Evolutionary conservation across 1,140 invertebrate species (phyloP), one percentile per base, ranked within the genome.

Genomic region (Panagrolaimus sp.): DNA sequence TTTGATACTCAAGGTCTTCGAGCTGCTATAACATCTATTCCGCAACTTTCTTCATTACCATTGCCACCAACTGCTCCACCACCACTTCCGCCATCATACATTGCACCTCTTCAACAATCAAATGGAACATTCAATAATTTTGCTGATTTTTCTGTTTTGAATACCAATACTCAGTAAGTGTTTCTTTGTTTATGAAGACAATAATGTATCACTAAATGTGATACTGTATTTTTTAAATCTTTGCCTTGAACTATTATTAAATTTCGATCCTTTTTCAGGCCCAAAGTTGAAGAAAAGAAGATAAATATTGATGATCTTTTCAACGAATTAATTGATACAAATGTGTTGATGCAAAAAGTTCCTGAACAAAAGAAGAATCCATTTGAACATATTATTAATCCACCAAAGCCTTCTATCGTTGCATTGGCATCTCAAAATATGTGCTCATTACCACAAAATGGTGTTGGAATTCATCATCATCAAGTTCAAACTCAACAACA

Each of bases 271-370:
- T 12, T 66, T 47, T 21, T 63, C 70, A 64, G 80, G 79, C 26
- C 76, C 63, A 21, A 77, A 76, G 9, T 65, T 81, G 64, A 81
- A 81, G 55, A 58, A 28, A 82, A 82, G 62, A 70, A 82, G 14
- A 81, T 82, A 7, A 78, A 82, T 68, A 82, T 82, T 75, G 75
- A 82, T 52, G 63, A 68, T 43, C 76, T 82, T 17, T 69, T 77
- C 21, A 69, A 58, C 47, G 69, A 63, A 28, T 28, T 58, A 21
- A 58, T 58, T 70, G 52, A 58, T 26, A 38, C 55, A 26, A 69
- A 38, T 38, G 55, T 70, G 14, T 26, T 28, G 12, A 32, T 52
- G 45, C 38, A 17, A n/a, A 44, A 67, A n/a, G 32, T 73, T 4
- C 47, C 68, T 17, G 65, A 70, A 65, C 75, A 65, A 15, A 79